Evolutionary conservation across 2,797 vertebrate genomes (phyloP), one percentile per base, ranked within the genome.

Genomic region (Enteromius trimaculatus): DNA sequence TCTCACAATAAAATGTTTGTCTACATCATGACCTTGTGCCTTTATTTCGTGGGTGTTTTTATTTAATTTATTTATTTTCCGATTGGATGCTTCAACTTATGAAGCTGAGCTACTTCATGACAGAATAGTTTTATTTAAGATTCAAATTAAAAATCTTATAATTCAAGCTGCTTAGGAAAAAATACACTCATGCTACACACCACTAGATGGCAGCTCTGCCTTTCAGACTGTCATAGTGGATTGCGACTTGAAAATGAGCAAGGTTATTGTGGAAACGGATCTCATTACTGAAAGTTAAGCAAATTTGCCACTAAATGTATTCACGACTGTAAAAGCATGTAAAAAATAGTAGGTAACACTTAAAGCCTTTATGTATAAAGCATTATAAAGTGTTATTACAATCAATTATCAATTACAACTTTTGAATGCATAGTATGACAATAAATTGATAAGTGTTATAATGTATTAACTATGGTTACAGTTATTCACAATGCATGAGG

Each of bases 1-100:
- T 72, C 44, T 76, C 74, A 79, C 47, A 89, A 89, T 89, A 89
- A 89, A 89, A 39, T 68, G 7, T 79, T 55, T 80, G 21, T 80
- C 60, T 60, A 34, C 39, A 55, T 31, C 5, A 13, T 29, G 29
- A 21, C 21, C 26, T 51, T 39, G 37, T 74, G 71, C 83, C 13
- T 84, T 87, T 82, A 58, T 62, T 88, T 69, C 3, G 19, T 14
- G 11, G n/a, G 6, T 3, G 1, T 3, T 80, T 39, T 26, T 44
- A 3, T 47, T 72, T 3, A 31, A 13, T 21, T 4, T 80, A 11
- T 39, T 26, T 10, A 42, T 42, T 72, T 3, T 72, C 7, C 55
- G 6, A 49, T n/a, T 31, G 21, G 10, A 44, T 70, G n/a, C 37
- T 64, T 14, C 42, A 39, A 10, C 34, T 42, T 58, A 13, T 29